A percentile compares a stretch with the other conserved stretches of the same genome.
phyloP scores from a whole-genome alignment of 2,113 vertebrate species.

The Plestiodon gilberti region DNA sequence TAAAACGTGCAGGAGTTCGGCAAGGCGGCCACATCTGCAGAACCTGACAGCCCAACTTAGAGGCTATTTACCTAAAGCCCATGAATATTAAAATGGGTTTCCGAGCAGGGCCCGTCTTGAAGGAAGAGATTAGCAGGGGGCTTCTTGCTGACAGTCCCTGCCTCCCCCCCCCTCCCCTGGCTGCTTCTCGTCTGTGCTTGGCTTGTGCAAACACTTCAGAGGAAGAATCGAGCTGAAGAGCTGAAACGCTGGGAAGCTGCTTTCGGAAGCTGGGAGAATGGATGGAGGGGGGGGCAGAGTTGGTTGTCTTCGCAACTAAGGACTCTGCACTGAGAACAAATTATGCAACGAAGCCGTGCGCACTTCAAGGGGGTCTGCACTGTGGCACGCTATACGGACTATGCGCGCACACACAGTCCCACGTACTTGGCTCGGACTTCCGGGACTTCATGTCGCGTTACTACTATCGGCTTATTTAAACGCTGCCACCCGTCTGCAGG shows the following conservation, averaged over 20 bases:
- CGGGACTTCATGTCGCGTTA: no score
- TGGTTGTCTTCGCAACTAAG: background rate
- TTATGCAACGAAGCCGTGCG: background rate
- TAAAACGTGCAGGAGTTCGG: conserved; percentile 74
- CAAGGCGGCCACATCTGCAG: conserved; percentile 70
- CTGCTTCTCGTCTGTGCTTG: conserved; percentile 40
- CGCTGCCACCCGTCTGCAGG: no score
- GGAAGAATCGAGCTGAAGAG: conserved; percentile 64
- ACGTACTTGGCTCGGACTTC: no score
- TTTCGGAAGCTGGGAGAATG: conserved; percentile 43
- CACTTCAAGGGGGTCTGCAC: no score
- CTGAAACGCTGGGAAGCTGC: conserved; percentile 40
- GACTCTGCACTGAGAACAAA: background rate
- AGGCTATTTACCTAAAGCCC: conserved; percentile 78
- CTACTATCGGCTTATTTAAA: no score
- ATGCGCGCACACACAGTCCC: no score
- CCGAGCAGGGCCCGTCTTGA: conserved; percentile 65
- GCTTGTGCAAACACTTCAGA: conserved; percentile 71
- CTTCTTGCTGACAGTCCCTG: conserved; percentile 64
- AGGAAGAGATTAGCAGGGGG: conserved; percentile 71
- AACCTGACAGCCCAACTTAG: conserved; percentile 72
- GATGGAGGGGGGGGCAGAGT: background rate
- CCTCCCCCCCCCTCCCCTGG: conserved; percentile 44
- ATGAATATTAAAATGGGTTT: conserved; percentile 77
- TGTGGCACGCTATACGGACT: background rate